Conservation (phyloP, 1,140 invertebrate species). For the Philotrypesis tridentata region DNA sequence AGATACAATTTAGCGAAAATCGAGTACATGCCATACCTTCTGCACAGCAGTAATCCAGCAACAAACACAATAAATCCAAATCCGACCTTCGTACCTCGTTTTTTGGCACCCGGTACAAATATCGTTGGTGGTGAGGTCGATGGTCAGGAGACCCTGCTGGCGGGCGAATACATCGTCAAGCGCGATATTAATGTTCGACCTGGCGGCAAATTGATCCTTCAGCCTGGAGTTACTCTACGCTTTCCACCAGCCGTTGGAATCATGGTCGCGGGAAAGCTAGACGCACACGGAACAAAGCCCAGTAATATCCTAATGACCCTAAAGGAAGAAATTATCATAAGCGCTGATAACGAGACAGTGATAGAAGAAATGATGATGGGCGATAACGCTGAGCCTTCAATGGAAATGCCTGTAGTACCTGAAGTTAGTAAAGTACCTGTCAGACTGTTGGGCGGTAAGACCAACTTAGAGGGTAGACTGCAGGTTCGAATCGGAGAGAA, state of each 20-base stretch:
- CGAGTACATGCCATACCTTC: constrained; percentile 87
- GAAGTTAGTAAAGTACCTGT: constrained; percentile 76
- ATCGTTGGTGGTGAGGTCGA: constrained; percentile 92
- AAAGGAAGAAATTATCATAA: constrained; percentile 81
- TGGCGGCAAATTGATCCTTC: constrained; percentile 88
- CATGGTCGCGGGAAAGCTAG: constrained; percentile 94
- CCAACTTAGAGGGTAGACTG: constrained; percentile 84
- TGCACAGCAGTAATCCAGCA: constrained; percentile 88
- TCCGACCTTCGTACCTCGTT: constrained; percentile 84
- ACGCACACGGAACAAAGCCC: constrained; percentile 84
- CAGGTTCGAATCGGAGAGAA: constrained; percentile 86
- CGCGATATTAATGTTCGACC: constrained; percentile 94
- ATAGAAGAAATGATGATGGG: constrained; percentile 57
- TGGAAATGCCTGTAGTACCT: constrained; percentile 70
- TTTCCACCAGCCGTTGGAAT: constrained; percentile 95
- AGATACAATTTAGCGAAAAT: constrained; percentile 94
- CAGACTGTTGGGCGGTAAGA: constrained; percentile 84
- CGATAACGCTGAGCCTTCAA: constrained; percentile 66
- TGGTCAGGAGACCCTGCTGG: constrained; percentile 84
- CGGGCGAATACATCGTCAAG: constrained; percentile 89
- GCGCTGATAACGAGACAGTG: constrained; percentile 77
- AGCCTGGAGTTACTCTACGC: constrained; percentile 89
- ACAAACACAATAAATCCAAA: constrained; percentile 84
- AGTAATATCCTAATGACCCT: constrained; percentile 86
- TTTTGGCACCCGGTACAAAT: constrained; percentile 79